Percentiles rank a stretch among this genome's conserved stretches.
phyloP scores from a whole-genome alignment of 2,113 vertebrate species.

The Microtus ochrogaster region DNA sequence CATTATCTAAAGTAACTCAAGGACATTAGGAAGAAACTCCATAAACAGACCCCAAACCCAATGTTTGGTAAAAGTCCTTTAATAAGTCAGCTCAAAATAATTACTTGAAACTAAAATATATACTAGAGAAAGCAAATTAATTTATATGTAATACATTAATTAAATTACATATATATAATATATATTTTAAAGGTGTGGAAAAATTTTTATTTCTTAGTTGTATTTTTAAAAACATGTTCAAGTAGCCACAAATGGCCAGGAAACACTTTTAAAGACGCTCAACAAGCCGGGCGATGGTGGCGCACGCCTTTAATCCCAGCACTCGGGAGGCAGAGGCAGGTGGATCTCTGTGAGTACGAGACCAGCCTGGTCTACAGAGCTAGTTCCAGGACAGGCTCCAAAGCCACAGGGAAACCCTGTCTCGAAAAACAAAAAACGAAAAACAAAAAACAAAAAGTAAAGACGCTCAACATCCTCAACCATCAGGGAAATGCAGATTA shows the following conservation, averaged over 20 bases:
- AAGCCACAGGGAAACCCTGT: too few species aligned
- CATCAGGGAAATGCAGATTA: not conserved
- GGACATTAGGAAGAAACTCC: constrained; percentile 44
- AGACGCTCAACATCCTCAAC: too few species aligned
- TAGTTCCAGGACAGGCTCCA: too few species aligned
- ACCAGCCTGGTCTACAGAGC: too few species aligned
- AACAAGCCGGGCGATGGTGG: too few species aligned
- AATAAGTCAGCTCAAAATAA: constrained; percentile 6
- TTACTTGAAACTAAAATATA: constrained; percentile 36
- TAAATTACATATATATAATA: not conserved
- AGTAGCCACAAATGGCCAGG: not conserved
- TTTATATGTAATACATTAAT: not conserved
- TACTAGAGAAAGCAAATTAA: constrained; percentile 43
- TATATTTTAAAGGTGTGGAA: not conserved
- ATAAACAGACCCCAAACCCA: not conserved
- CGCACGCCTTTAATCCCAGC: too few species aligned
- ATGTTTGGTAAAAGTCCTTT: constrained; percentile 6
- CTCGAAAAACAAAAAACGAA: too few species aligned
- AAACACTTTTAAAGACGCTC: not conserved
- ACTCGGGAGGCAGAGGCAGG: too few species aligned
- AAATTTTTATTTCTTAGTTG: not conserved
- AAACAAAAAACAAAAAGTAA: too few species aligned
- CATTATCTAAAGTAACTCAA: not conserved
- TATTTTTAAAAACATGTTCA: not conserved
- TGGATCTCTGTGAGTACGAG: too few species aligned